These are phyloP conservation scores for Parthenolecanium corni DNA, from an alignment of 2,888 invertebrate genomes.

Conservation along the genomic window DNA sequence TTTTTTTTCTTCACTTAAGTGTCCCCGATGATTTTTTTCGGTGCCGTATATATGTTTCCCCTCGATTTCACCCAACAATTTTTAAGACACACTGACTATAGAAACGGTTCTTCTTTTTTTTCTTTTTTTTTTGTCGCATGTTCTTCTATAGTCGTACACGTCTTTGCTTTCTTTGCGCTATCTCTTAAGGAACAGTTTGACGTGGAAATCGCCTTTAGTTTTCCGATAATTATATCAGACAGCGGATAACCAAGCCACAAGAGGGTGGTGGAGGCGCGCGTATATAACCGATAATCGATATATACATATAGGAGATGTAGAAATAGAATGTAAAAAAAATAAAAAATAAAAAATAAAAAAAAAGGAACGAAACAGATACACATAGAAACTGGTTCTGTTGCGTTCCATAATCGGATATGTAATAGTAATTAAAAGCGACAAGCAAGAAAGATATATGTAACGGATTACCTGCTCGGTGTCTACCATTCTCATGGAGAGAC, in stretches of 20 bases:
- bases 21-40: too few relatives aligned
- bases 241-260: conserved; percentile 17
- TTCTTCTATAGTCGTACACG: too few relatives aligned
- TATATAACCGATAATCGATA: neutral
- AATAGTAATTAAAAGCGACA: conserved; percentile 27
- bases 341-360: too few relatives aligned
- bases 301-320: too few relatives aligned
- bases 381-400: conserved; percentile 10
- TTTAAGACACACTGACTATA: neutral
- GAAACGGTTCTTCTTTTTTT: neutral
- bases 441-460: conserved; percentile 14
- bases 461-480: conserved; percentile 16
- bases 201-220: conserved; percentile 18
- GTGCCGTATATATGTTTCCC: too few relatives aligned
- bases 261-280: conserved; percentile 2
- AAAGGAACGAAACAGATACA: too few relatives aligned
- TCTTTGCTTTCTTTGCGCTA: too few relatives aligned
- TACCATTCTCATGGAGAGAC: neutral
- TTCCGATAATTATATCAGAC: conserved; percentile 25
- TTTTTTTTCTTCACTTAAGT: neutral
- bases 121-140: neutral
- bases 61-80: too few relatives aligned
- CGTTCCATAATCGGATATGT: conserved; percentile 21
- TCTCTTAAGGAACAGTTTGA: neutral
- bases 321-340: too few relatives aligned